phyloP scores from a whole-genome alignment of 2,797 vertebrate genomes.

The Hyperoplus immaculatus region DNA sequence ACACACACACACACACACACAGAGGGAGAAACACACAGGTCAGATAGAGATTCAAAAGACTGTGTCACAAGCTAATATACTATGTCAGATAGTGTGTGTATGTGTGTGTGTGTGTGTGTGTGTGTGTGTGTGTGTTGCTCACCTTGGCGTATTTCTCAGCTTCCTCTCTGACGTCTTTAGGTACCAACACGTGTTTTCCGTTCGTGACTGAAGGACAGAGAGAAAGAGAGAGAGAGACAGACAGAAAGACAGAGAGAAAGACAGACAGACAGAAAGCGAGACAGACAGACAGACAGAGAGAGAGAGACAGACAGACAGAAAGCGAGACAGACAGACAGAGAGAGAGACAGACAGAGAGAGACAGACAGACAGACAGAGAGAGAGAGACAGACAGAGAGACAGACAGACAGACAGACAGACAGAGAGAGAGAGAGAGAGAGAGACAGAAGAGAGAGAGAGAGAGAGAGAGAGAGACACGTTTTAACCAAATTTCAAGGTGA shows the following conservation, averaged over 20 bases:
- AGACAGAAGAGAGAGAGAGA: too few species aligned
- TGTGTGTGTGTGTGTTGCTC: constrained; percentile 55
- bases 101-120: not conserved
- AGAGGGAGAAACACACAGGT: too few species aligned
- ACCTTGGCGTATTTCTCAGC: constrained; percentile 99
- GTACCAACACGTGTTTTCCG: constrained; percentile 95
- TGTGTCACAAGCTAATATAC: too few species aligned
- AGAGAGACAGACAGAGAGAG: not conserved
- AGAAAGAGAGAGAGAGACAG: not conserved
- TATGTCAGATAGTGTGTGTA: too few species aligned
- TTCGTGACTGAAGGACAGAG: constrained; percentile 90
- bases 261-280: not conserved
- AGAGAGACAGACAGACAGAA: not conserved
- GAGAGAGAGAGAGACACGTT: too few species aligned
- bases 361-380: not conserved
- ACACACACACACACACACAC: too few species aligned
- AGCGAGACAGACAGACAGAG: not conserved
- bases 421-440: not conserved
- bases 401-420: not conserved
- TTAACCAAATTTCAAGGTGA: too few species aligned
- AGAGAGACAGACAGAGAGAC: not conserved
- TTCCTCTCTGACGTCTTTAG: constrained; percentile 95
- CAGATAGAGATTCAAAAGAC: too few species aligned
- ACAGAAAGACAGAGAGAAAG: not conserved
- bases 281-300: not conserved